phyloP scores from a whole-genome alignment of 2,888 invertebrate species.

The Pedicia rivosa region DNA sequence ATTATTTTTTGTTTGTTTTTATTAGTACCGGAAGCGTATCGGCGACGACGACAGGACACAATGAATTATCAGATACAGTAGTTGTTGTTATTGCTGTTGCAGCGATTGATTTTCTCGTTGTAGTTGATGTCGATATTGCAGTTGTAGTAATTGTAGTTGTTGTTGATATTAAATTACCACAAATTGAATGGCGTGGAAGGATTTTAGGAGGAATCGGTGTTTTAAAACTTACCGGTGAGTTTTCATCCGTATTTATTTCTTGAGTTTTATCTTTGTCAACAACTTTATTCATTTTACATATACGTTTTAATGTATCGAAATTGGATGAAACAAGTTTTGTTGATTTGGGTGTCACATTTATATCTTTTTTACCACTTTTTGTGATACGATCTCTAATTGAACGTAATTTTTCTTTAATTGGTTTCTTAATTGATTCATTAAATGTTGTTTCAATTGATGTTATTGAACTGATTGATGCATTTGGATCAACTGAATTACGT shows the following conservation, averaged over 20 bases:
- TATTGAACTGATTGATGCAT: slow-evolving; percentile 25
- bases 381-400: slow-evolving; percentile 25
- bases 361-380: slow-evolving; percentile 15
- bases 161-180: slow-evolving; percentile 9
- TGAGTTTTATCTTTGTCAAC: background rate
- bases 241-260: background rate
- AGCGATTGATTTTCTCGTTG: slow-evolving; percentile 34
- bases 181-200: slow-evolving; percentile 11
- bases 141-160: slow-evolving; percentile 32
- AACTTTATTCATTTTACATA: background rate
- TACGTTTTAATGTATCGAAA: no score
- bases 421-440: slow-evolving; percentile 26
- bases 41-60: slow-evolving; percentile 16
- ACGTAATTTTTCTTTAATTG: slow-evolving; percentile 26
- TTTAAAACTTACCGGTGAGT: slow-evolving; percentile 18
- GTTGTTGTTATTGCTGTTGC: slow-evolving; percentile 28
- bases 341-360: slow-evolving; percentile 10
- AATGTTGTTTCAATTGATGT: slow-evolving; percentile 25
- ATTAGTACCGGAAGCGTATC: slow-evolving; percentile 39
- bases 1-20: no score
- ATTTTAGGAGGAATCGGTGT: slow-evolving; percentile 26
- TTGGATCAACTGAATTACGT: slow-evolving; percentile 19
- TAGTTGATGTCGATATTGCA: slow-evolving; percentile 33
- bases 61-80: slow-evolving; percentile 19
- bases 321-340: slow-evolving; percentile 2